Base-by-base conservation (phyloP, 37 sponge, comb jelly and placozoan genomes). In the Lycopodina hypogea region DNA sequence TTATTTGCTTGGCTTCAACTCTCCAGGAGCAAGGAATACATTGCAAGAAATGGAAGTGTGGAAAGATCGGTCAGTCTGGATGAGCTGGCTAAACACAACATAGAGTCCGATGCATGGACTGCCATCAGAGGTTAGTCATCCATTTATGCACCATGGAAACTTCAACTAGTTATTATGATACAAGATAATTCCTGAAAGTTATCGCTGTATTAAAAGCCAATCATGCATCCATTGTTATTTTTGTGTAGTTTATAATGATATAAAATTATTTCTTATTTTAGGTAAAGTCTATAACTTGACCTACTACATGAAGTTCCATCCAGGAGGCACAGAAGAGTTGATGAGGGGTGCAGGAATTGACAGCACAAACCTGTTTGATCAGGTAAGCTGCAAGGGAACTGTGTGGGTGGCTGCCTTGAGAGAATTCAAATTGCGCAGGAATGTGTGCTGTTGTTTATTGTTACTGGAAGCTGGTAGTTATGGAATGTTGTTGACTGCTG, bases 201-300 rank as follows among this genome's bases (percentile, higher is more conserved):
- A 36, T 11, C 7, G 14, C 38, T 68, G 37, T 1, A 9, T 7
- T 4, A 21, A 71, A 42, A n/a, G n/a, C n/a, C n/a, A n/a, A 26
- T 45, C 12, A 28, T 23, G 51, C 18, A 45, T 18, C 3, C 21
- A 12, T 6, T 41, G 35, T 28, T n/a, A 35, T 32, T 29, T 30
- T 21, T 68, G 37, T 21, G 8, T 35, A 35, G 32, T 21, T 38
- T 22, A 37, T 83, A 33, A 29, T 21, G 33, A n/a, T 39, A 29
- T 60, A 40, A 65, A 32, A 6, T 23, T 3, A 61, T 60, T 34
- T n/a, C 56, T 57, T 8, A 39, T 32, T 42, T 58, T 63, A 93
- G 97, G 99, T 9, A 77, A 80, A 24, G 95, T 97, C 23, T 97
- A 97, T 70, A 93, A 97, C 82, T 82, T 97, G 18, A 93, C 90